Conservation (phyloP, 2,797 vertebrate genomes). For the Typhlichthys eigenmanni region DNA sequence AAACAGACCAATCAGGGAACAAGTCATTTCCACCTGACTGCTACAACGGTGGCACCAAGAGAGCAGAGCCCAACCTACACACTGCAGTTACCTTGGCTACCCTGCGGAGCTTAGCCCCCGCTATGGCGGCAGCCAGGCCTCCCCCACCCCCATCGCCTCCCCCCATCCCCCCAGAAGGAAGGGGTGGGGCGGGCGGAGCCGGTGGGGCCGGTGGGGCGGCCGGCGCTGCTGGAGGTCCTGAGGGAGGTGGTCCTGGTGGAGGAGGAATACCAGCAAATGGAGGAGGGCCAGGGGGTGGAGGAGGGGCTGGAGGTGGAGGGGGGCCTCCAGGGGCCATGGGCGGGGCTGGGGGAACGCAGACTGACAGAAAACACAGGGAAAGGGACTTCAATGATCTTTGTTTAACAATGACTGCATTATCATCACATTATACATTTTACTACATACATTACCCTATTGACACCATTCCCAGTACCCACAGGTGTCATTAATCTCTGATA, state of each 20-base stretch:
- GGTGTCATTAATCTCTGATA: too few relatives aligned
- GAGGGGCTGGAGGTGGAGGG: conserved; percentile 52
- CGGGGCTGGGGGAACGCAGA: conserved; percentile 64
- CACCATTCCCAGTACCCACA: too few relatives aligned
- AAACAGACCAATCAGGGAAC: too few relatives aligned
- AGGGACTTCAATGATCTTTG: neutral
- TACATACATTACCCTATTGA: too few relatives aligned
- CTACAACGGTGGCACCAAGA: neutral
- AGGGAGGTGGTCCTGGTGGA: conserved; percentile 62
- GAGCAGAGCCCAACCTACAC: neutral
- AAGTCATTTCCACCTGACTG: neutral
- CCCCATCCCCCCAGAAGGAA: conserved; percentile 64
- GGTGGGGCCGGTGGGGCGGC: conserved; percentile 77
- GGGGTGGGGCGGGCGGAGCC: conserved; percentile 80
- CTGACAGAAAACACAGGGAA: conserved; percentile 16
- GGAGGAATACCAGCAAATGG: conserved; percentile 41
- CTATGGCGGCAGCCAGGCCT: conserved; percentile 84
- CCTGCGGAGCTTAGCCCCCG: conserved; percentile 88
- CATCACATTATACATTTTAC: too few relatives aligned
- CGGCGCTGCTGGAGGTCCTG: conserved; percentile 64
- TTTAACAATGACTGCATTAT: too few relatives aligned
- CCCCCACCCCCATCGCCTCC: conserved; percentile 59
- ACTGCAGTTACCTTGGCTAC: conserved; percentile 80
- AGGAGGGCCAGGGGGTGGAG: conserved; percentile 64
- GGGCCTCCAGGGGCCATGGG: conserved; percentile 59